Base-by-base conservation (phyloP, 1,140 invertebrate species). In the Cephus cinctus region DNA sequence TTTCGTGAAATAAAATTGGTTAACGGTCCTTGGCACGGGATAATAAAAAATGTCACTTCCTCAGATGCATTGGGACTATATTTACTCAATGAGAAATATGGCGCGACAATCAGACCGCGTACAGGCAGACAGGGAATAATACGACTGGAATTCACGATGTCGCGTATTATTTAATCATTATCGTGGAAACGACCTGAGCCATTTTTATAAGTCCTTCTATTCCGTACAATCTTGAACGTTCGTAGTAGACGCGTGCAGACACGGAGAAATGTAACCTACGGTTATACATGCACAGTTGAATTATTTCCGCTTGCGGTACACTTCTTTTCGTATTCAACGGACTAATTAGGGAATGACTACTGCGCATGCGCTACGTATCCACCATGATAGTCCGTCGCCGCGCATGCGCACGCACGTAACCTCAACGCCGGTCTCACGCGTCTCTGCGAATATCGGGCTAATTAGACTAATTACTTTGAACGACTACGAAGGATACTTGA, bases 221-320 rank as follows among this genome's bases (percentile, higher is more conserved):
- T n/a, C n/a, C n/a, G n/a, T n/a, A n/a, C n/a, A n/a, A n/a, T n/a
- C n/a, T n/a, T n/a, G n/a, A n/a, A n/a, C n/a, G n/a, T n/a, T n/a
- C n/a, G n/a, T n/a, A n/a, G n/a, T n/a, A n/a, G n/a, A n/a, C 38
- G 40, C 38, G 43, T 48, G 21, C 35, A 23, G 47, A 58, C 51
- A 58, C 58, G 54, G 56, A 55, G 51, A 46, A 59, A 53, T n/a
- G n/a, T n/a, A n/a, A 54, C 38, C 50, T 50, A 32, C 15, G 41
- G 23, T 51, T 19, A 32, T n/a, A n/a, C n/a, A n/a, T n/a, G n/a
- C n/a, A n/a, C n/a, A n/a, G n/a, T 41, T 59, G 52, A 63, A 62
- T 65, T 57, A 56, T 55, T 67, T 67, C 65, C 65, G 63, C 55
- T 67, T 67, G 59, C 65, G 65, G 63, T 67, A 67, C 54, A n/a